phyloP scores from a whole-genome alignment of 2,797 vertebrate genomes.

The Acipenser ruthenus region DNA sequence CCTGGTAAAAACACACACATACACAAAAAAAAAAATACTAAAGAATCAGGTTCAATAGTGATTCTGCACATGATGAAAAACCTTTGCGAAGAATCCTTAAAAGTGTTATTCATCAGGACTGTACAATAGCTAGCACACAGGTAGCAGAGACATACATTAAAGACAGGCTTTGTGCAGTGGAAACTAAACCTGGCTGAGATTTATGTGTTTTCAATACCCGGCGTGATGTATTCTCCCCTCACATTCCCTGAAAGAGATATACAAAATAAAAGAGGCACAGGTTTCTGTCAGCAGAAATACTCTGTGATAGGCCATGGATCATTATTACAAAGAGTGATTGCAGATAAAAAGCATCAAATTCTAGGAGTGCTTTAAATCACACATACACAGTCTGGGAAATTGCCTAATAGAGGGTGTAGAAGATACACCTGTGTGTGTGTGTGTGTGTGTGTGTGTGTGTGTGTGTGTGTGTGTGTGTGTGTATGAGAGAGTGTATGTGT shows the following conservation, averaged over 20 bases:
- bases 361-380: slow-evolving; percentile 18
- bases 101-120: slow-evolving; percentile 11
- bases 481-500: slow-evolving; percentile 16
- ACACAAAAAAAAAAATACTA: background rate
- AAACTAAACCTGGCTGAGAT: slow-evolving; percentile 55
- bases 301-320: slow-evolving; percentile 56
- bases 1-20: no score
- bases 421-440: no score
- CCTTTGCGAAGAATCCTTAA: background rate
- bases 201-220: slow-evolving; percentile 57
- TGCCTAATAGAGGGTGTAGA: no score
- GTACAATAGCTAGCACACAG: slow-evolving; percentile 3
- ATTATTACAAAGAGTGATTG: slow-evolving; percentile 60
- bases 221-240: slow-evolving; percentile 51
- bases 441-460: no score
- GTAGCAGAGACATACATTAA: slow-evolving; percentile 48
- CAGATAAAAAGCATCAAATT: slow-evolving; percentile 30
- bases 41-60: background rate
- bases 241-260: slow-evolving; percentile 64
- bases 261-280: slow-evolving; percentile 49
- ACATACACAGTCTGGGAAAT: slow-evolving; percentile 3
- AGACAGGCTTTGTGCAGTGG: slow-evolving; percentile 40
- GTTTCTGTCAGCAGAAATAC: slow-evolving; percentile 60
- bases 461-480: slow-evolving; percentile 1
- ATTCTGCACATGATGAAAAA: background rate